Evolutionary conservation across 1,140 invertebrate species (phyloP).

Genomic region (Stratiolaelaps scimitus): DNA sequence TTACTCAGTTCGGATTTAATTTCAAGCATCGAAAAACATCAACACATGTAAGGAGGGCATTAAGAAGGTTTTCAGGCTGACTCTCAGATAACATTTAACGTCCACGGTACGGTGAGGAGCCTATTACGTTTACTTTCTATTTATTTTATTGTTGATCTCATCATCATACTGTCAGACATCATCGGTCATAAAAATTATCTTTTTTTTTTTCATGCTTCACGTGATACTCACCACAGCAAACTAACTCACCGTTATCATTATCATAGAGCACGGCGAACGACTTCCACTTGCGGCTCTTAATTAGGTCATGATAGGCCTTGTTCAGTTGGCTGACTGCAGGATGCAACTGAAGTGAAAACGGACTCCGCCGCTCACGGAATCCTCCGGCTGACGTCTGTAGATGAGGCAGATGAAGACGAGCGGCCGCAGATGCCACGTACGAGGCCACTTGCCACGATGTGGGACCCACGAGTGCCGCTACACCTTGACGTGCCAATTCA

Average conservation of each 20-base stretch:
- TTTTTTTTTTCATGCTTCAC: too few relatives aligned
- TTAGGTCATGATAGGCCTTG: constrained; percentile 13
- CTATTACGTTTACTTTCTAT: too few relatives aligned
- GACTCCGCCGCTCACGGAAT: constrained; percentile 19
- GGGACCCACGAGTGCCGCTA: constrained; percentile 17
- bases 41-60: too few relatives aligned
- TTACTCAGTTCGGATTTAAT: too few relatives aligned
- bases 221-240: too few relatives aligned
- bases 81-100: too few relatives aligned
- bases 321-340: constrained; percentile 13
- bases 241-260: constrained; percentile 17
- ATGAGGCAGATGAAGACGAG: constrained; percentile 6
- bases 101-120: too few relatives aligned
- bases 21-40: too few relatives aligned
- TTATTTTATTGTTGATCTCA: too few relatives aligned
- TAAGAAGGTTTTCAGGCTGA: too few relatives aligned
- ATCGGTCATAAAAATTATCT: too few relatives aligned
- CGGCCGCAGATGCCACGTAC: constrained; percentile 13
- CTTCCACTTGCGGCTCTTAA: constrained; percentile 29
- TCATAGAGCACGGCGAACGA: constrained; percentile 27
- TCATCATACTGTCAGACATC: too few relatives aligned
- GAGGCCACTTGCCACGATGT: constrained; percentile 23
- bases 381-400: constrained; percentile 14
- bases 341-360: constrained; percentile 14
- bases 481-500: constrained; percentile 7